A percentile compares a stretch with the other conserved stretches of the same genome.
Evolutionary conservation across 2,888 invertebrate genomes (phyloP).

Genomic region (Rotaria magnacalcarata): DNA sequence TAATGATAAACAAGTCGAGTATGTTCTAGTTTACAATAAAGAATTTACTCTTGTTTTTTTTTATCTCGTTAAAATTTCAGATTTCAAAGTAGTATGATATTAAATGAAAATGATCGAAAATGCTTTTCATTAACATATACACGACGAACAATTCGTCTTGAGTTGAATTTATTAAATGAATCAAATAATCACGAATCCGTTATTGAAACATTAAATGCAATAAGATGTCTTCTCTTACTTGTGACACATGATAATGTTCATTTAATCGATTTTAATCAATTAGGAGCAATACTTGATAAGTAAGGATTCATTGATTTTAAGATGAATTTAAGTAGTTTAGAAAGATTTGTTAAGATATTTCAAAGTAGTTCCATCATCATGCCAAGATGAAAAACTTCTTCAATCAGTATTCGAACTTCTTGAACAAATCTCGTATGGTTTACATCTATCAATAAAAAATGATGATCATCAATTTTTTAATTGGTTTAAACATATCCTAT

Average conservation of each 20-base stretch:
- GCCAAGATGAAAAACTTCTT: constrained; percentile 27
- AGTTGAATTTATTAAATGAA: constrained; percentile 30
- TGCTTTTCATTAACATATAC: constrained; percentile 32
- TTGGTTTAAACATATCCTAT: constrained; percentile 14
- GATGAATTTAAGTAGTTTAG: too few relatives aligned
- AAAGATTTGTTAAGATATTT: neutral
- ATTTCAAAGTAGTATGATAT: neutral
- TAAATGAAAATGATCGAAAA: constrained; percentile 18
- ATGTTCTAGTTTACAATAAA: neutral
- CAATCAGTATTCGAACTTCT: constrained; percentile 12
- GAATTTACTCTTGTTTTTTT: neutral
- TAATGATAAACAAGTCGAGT: constrained; percentile 29
- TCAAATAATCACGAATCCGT: neutral
- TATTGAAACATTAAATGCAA: constrained; percentile 23
- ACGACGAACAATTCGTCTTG: constrained; percentile 12
- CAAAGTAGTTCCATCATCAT: neutral
- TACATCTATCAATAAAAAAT: neutral
- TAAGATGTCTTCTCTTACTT: constrained; percentile 21
- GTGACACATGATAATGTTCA: constrained; percentile 26
- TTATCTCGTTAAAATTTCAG: neutral
- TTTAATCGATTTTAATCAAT: constrained; percentile 33
- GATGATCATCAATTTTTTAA: constrained; percentile 1
- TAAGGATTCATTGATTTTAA: neutral
- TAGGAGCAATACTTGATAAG: constrained; percentile 10
- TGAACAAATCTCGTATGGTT: neutral